These are phyloP conservation scores for Bugulina stolonifera DNA, from an alignment of 2,888 invertebrate genomes.

Conservation along the genomic window DNA sequence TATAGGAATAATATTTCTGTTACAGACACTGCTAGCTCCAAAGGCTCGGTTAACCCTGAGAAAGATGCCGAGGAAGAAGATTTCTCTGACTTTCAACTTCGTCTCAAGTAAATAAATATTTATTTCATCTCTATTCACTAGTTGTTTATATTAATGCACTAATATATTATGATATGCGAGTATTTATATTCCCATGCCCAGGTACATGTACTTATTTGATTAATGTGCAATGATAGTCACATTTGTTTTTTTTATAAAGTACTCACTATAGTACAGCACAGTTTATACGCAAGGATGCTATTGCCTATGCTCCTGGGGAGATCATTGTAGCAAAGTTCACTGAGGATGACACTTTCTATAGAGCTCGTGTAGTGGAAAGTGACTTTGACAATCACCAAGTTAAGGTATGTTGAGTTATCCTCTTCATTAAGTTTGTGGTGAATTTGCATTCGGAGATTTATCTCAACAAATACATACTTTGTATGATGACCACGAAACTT, in stretches of 20 bases:
- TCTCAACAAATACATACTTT: no score
- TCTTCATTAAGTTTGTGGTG: no score
- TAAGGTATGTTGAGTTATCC: slow-evolving; percentile 29
- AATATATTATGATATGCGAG: not conserved
- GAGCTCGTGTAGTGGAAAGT: slow-evolving; percentile 66
- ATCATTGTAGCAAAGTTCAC: slow-evolving; percentile 77
- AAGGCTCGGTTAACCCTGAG: not conserved
- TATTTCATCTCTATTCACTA: not conserved
- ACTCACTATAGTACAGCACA: slow-evolving; percentile 33
- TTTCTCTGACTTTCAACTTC: slow-evolving; percentile 3
- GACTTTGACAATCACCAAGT: slow-evolving; percentile 61
- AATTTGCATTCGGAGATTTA: no score
- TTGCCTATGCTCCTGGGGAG: slow-evolving; percentile 61
- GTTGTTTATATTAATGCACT: not conserved
- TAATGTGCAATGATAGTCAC: no score
- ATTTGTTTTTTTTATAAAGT: slow-evolving; percentile 32
- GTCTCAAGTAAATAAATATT: slow-evolving; percentile 5
- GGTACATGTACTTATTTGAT: no score
- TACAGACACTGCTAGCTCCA: not conserved
- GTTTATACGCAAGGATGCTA: slow-evolving; percentile 32
- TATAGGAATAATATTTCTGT: no score
- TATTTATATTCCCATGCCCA: not conserved
- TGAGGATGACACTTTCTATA: slow-evolving; percentile 73
- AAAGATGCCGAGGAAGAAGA: not conserved
- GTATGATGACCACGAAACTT: no score